Percentiles rank a stretch among this genome's conserved stretches.
phyloP scores from a whole-genome alignment of 2,888 invertebrate genomes.

The Rotaria macrura region DNA sequence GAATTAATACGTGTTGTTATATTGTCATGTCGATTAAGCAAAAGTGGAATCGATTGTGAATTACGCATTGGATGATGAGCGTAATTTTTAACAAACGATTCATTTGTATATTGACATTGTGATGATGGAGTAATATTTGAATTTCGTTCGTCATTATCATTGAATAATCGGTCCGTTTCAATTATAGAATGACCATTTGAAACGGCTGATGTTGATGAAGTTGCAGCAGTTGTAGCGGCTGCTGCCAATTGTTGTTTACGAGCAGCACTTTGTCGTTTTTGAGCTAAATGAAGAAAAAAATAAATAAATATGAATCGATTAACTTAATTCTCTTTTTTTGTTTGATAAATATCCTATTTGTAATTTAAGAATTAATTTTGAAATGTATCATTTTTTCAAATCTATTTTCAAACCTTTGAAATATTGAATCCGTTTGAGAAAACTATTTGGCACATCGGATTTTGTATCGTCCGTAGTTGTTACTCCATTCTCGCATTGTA shows the following conservation, averaged over 20 bases:
- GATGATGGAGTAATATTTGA: background rate
- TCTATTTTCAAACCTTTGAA: background rate
- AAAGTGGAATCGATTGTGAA: constrained; percentile 1
- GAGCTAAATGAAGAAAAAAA: background rate
- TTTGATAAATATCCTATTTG: too few relatives aligned
- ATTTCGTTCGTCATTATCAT: background rate
- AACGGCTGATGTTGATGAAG: background rate
- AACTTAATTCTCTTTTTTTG: too few relatives aligned
- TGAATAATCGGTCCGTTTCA: background rate
- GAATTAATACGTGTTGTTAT: background rate
- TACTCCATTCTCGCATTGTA: background rate
- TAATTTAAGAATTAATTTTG: background rate
- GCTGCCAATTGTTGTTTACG: background rate
- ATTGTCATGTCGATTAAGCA: background rate
- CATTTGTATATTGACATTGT: background rate
- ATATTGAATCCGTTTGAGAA: constrained; percentile 1
- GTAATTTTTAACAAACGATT: background rate
- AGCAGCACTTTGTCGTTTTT: background rate
- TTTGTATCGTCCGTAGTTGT: background rate
- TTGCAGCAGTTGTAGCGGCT: background rate
- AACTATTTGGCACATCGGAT: background rate
- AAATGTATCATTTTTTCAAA: background rate
- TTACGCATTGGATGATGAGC: background rate
- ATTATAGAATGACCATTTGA: background rate
- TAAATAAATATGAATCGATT: too few relatives aligned